A percentile compares a stretch with the other conserved stretches of the same genome.
These are phyloP conservation scores for Stramonita haemastoma DNA, from an alignment of 2,888 invertebrate species.

Conservation along the genomic window DNA sequence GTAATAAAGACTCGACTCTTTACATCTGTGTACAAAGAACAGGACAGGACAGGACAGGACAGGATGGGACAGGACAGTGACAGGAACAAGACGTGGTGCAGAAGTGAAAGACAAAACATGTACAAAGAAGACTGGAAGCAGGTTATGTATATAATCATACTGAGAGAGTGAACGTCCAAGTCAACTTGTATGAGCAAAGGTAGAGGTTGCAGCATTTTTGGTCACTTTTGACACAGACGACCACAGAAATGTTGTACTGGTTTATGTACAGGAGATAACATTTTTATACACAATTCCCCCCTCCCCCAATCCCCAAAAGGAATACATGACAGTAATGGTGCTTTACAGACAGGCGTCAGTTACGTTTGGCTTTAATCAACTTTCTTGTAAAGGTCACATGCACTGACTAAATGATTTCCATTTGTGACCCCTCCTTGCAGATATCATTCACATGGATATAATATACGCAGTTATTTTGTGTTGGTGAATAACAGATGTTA, in stretches of 20 bases:
- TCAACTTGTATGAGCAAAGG: constrained; percentile 15
- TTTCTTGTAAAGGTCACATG: not conserved
- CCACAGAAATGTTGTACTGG: not conserved
- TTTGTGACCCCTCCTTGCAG: not conserved
- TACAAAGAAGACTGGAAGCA: not conserved
- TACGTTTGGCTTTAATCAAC: not conserved
- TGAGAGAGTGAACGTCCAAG: not conserved
- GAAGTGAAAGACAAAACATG: not conserved
- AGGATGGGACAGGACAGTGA: not conserved
- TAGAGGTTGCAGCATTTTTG: not conserved
- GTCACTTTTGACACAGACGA: not conserved
- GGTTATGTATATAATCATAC: too few species aligned
- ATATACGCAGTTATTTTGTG: too few species aligned
- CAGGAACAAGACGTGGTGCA: not conserved
- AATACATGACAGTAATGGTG: not conserved
- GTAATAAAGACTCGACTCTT: not conserved
- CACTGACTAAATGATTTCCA: not conserved
- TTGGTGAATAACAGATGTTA: too few species aligned
- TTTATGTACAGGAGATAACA: not conserved
- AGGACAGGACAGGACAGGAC: not conserved
- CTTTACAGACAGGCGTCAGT: not conserved
- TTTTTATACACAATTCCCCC: not conserved
- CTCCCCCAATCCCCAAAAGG: too few species aligned
- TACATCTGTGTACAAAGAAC: not conserved
- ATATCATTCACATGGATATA: too few species aligned